Evolutionary conservation across 2,797 vertebrate species (phyloP), one percentile per base, ranked within the genome.

Genomic region (Odontamblyopus rebecca): DNA sequence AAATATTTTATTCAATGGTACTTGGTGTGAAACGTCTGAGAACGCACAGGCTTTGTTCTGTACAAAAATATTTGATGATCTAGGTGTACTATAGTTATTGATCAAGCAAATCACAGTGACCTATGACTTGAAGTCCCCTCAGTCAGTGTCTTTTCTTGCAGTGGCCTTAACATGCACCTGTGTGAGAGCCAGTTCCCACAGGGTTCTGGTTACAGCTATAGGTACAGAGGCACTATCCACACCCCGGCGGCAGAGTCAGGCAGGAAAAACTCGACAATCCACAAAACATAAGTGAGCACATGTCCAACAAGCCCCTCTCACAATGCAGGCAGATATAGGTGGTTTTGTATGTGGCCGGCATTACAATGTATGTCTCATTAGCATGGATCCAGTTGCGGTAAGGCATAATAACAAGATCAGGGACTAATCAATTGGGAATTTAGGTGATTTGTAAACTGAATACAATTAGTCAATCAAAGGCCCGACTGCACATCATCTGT

Each of bases 101-200:
- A 56, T 56, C 54, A 9, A 9, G n/a, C 9, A 56, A 56, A 64
- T 12, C 38, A 15, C 35, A 26, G n/a, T 64, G 62, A 48, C 23
- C 44, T 65, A 19, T 26, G 23, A 48, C 26, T 26, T 50, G 63
- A 50, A 18, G 41, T 67, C 41, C 9, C 30, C 27, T 65, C 67
- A 5, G 61, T 68, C 60, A 63, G 26, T 74, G 72, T 88, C 65
- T 69, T 65, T 68, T 81, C 78, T 75, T 82, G 73, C 77, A 27
- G 69, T 67, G 84, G 79, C 74, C 79, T 86, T 82, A 76, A 88
- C 79, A 82, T 86, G 80, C 91, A 93, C 92, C 92, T 92, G 91
- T 88, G 82, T 72, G 87, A 75, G 81, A 75, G 81, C 71, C 82
- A 74, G 88, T 94, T 95, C 94, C 93, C 94, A 94, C 93, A 94